phyloP scores from a whole-genome alignment of 2,113 vertebrate genomes.

The Pithys albifrons region DNA sequence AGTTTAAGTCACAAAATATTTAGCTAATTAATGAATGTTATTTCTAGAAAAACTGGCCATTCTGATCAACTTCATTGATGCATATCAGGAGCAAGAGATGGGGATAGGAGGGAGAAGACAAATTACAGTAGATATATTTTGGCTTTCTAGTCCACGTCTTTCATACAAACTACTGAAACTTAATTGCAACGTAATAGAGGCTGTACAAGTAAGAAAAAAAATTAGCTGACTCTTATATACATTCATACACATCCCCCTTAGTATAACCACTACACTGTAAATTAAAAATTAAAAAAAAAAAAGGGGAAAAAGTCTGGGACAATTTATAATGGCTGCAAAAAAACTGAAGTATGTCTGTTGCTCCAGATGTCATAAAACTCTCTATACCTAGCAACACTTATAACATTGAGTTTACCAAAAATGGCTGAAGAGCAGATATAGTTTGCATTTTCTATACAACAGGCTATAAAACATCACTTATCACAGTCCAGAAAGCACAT shows the following conservation, averaged over 20 bases:
- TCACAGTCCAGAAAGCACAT: slow-evolving; percentile 99
- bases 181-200: slow-evolving; percentile 80
- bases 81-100: slow-evolving; percentile 62
- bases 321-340: slow-evolving; percentile 83
- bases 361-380: slow-evolving; percentile 90
- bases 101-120: slow-evolving; percentile 62
- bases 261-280: slow-evolving; percentile 81
- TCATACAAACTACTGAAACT: slow-evolving; percentile 83
- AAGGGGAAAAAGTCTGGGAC: slow-evolving; percentile 71
- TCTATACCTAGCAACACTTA: slow-evolving; percentile 99
- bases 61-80: slow-evolving; percentile 60
- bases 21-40: slow-evolving; percentile 20
- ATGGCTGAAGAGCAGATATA: slow-evolving; percentile 97
- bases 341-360: slow-evolving; percentile 83
- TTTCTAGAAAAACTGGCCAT: slow-evolving; percentile 47
- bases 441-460: slow-evolving; percentile 99
- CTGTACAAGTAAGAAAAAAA: slow-evolving; percentile 82
- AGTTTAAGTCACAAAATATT: slow-evolving; percentile 60
- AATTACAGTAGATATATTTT: slow-evolving; percentile 75
- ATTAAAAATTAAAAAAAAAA: slow-evolving; percentile 49
- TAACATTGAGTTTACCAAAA: slow-evolving; percentile 97
- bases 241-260: slow-evolving; percentile 84
- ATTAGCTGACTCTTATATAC: slow-evolving; percentile 83
- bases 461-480: slow-evolving; percentile 99
- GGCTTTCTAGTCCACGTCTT: slow-evolving; percentile 82